phyloP scores from a whole-genome alignment of 2,888 invertebrate species.

The Synanthedon formicaeformis region DNA sequence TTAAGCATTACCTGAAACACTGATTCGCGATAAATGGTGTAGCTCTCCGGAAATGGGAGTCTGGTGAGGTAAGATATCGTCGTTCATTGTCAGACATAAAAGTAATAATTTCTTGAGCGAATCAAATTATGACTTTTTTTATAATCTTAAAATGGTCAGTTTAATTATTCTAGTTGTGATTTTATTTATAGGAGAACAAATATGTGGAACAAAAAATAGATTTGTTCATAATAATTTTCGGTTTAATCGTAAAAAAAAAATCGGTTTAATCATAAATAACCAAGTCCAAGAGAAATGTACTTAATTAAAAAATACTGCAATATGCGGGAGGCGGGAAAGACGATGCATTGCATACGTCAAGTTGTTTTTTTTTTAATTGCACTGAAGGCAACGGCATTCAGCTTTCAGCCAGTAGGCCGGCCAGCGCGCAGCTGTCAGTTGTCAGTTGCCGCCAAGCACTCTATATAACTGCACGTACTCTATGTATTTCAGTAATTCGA shows the following conservation, averaged over 20 bases:
- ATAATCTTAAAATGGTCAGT: no score
- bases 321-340: background rate
- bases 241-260: no score
- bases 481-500: background rate
- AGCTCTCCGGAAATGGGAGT: conserved; percentile 39
- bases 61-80: conserved; percentile 31
- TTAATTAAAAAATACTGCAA: no score
- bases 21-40: conserved; percentile 9
- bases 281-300: no score
- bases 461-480: conserved; percentile 2
- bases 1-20: conserved; percentile 4
- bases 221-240: no score
- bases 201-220: no score
- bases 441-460: conserved; percentile 7
- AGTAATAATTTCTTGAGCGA: no score
- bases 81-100: no score
- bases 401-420: background rate
- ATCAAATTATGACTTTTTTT: no score
- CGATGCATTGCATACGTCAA: background rate
- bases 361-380: background rate
- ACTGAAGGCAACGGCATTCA: background rate
- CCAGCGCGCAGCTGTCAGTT: conserved; percentile 1
- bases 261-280: no score
- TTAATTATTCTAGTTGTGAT: no score
- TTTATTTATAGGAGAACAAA: no score